A percentile compares a stretch with the other conserved stretches of the same genome.
These are phyloP conservation scores for Physocephala rufipes DNA, from an alignment of 2,888 invertebrate genomes.

Conservation along the genomic window DNA sequence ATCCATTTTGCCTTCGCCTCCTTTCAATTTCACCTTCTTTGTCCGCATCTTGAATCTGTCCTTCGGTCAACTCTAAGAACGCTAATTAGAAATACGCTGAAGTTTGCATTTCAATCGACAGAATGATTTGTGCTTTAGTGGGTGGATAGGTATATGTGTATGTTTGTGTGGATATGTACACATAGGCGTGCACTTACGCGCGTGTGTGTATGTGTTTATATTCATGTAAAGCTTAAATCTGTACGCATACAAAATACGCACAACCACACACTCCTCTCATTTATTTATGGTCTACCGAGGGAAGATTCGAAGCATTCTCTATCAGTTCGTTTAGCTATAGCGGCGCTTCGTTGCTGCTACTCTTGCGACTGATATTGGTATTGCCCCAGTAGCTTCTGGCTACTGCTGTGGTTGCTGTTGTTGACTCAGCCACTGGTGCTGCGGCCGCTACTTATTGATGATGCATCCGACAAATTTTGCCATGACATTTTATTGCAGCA, in stretches of 20 bases:
- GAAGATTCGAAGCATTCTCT: no score
- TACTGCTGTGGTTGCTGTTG: not conserved
- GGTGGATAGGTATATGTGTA: no score
- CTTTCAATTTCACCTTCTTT: no score
- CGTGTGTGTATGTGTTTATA: not conserved
- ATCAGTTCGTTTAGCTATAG: no score
- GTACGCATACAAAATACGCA: conserved; percentile 24
- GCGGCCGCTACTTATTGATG: not conserved
- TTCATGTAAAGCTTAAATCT: not conserved
- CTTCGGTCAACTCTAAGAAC: not conserved
- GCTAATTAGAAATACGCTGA: conserved; percentile 16
- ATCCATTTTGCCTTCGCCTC: not conserved
- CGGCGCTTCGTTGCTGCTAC: no score
- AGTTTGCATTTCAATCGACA: not conserved
- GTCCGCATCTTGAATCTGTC: no score
- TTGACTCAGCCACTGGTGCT: not conserved
- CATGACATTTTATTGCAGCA: not conserved
- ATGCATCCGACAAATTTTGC: not conserved
- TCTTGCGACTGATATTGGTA: not conserved
- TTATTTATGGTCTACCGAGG: no score
- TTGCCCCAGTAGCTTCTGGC: not conserved
- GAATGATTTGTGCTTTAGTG: no score
- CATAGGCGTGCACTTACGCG: no score
- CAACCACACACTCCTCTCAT: conserved; percentile 20
- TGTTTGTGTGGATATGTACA: no score